Evolutionary conservation across 2,888 invertebrate species (phyloP).

Genomic region (Latheticus oryzae): DNA sequence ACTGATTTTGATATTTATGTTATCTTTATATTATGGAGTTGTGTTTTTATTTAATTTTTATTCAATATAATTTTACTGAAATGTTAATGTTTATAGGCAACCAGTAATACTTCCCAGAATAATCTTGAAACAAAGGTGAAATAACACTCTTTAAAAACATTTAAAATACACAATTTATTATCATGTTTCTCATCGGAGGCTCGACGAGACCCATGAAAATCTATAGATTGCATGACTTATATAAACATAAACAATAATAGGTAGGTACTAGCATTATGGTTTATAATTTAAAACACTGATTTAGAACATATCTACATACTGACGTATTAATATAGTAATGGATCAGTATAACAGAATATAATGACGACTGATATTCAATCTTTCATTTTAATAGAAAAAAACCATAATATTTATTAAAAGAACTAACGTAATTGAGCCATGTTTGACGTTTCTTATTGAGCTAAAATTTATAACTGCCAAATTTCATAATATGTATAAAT

Average conservation of each 20-base stretch:
- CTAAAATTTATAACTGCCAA: constrained; percentile 50
- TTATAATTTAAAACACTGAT: constrained; percentile 60
- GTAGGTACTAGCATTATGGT: constrained; percentile 35
- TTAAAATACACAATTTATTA: constrained; percentile 61
- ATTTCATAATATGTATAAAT: constrained; percentile 31
- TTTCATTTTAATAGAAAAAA: too few relatives aligned
- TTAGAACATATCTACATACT: constrained; percentile 57
- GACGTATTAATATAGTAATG: constrained; percentile 34
- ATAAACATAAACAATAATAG: constrained; percentile 52
- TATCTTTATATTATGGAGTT: too few relatives aligned
- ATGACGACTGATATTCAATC: constrained; percentile 35
- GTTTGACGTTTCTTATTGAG: constrained; percentile 52
- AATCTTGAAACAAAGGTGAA: too few relatives aligned
- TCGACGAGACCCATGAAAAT: constrained; percentile 60
- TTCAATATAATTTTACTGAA: too few relatives aligned
- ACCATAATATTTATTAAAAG: too few relatives aligned
- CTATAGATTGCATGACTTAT: constrained; percentile 55
- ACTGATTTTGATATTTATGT: constrained; percentile 14
- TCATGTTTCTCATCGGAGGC: constrained; percentile 62
- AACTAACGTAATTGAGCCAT: constrained; percentile 41
- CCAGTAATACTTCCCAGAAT: background rate
- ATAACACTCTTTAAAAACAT: constrained; percentile 42
- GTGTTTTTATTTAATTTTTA: constrained; percentile 3
- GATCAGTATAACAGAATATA: constrained; percentile 45
- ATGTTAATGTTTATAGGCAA: too few relatives aligned